Base-by-base conservation (phyloP, 2,888 invertebrate species). In the Drosophila paramelanica region DNA sequence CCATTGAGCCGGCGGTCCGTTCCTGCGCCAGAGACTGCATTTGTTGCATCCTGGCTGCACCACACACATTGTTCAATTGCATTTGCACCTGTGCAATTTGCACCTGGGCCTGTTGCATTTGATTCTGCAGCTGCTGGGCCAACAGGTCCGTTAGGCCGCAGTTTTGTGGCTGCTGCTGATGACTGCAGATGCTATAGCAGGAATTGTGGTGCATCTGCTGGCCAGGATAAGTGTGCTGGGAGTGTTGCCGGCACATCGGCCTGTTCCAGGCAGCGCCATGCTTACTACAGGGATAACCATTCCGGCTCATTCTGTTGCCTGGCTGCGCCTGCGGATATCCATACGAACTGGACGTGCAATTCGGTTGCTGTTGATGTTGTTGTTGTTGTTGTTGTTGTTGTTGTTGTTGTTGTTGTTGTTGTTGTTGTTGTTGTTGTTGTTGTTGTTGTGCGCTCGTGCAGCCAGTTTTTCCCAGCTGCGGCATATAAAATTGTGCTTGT, bases 61-160 rank as follows among this genome's bases (percentile, higher is more conserved):
- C 52, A 41, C 73, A 84, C 10, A 57, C 70, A 5, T 38, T 58
- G 7, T 67, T 42, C 8, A 81, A 38, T 27, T 82, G 83, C 20
- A 64, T 45, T 25, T 81, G 81, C 14, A 86, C 52, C 11, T 86
- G 68, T 0, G 77, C 64, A 10, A 89, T 87, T 56, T 89, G 77
- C 7, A 51, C 59, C 49, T 80, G 88, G 1, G 85, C 81, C 47
- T 60, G 61, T 20, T 73, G 52, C 81, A 87, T 83, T 33, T 89
- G 69, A 1, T 60, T 52, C 25, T 73, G 74, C 14, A 82, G 52
- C 51, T 87, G 88, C 39, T 81, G 78, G 11, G 88, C 81, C 33
- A 82, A 17, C 14, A 67, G 25, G 4, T 81, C 81, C 1, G 81
- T 77, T 5, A 84, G 57, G 6, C 65, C 77, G 2, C 20, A 20